Conservation (phyloP, 2,113 vertebrate genomes). For the Pangasianodon hypophthalmus region DNA sequence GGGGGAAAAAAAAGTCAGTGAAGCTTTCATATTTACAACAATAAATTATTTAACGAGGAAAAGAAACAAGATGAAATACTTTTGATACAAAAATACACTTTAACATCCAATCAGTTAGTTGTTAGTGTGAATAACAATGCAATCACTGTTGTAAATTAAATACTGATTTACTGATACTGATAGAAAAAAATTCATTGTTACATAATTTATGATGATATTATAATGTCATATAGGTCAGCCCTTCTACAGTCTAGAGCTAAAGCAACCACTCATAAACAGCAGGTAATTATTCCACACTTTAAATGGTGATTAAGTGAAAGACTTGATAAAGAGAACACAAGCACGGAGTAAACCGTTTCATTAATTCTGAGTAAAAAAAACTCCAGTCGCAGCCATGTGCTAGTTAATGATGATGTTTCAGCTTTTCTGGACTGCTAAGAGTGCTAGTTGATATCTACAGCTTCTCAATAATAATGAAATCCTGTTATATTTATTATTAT, state of each 20-base stretch:
- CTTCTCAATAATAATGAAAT: neutral
- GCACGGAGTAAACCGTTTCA: neutral
- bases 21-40: neutral
- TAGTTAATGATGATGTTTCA: neutral
- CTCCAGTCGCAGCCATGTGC: neutral
- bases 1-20: neutral
- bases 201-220: neutral
- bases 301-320: neutral
- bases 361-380: neutral
- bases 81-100: neutral
- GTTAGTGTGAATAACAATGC: neutral
- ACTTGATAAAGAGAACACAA: constrained; percentile 4
- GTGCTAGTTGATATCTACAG: neutral
- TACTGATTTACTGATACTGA: neutral
- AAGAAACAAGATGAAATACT: neutral
- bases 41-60: neutral
- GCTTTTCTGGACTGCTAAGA: neutral
- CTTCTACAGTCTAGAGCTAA: neutral
- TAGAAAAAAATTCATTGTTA: neutral
- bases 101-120: neutral
- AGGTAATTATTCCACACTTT: neutral
- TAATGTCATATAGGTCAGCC: neutral
- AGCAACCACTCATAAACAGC: neutral
- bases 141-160: neutral
- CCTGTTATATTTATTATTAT: neutral